Conservation (phyloP, 2,888 invertebrate genomes). For the Dryocosmus kuriphilus region DNA sequence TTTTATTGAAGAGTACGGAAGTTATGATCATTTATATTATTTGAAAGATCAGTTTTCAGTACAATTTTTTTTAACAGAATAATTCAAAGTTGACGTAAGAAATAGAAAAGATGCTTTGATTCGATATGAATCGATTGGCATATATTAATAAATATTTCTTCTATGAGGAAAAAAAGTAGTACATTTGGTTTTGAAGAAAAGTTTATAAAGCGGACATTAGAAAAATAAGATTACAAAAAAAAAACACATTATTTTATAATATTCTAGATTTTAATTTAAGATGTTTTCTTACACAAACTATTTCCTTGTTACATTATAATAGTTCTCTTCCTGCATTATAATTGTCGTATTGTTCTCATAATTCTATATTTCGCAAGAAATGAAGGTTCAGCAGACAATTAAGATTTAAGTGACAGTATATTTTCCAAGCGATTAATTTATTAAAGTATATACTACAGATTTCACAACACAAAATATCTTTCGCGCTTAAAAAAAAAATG, state of each 20-base stretch:
- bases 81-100: no score
- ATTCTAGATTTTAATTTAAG: background rate
- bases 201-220: background rate
- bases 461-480: no score
- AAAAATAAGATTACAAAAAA: background rate
- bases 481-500: background rate
- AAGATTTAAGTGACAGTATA: background rate
- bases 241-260: background rate
- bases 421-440: background rate
- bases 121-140: no score
- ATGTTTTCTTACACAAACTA: background rate
- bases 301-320: constrained; percentile 15
- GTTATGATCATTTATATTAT: no score
- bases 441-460: background rate
- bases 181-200: no score
- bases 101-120: no score
- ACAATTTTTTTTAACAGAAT: no score
- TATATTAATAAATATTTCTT: no score
- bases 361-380: constrained; percentile 18
- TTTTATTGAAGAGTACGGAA: no score
- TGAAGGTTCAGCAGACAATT: background rate
- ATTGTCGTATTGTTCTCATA: constrained; percentile 13
- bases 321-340: background rate
- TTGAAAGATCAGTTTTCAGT: no score
- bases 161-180: no score